A percentile compares a stretch with the other conserved stretches of the same genome.
Evolutionary conservation across 2,113 vertebrate species (phyloP).

Genomic region (Kobus ellipsiprymnus): DNA sequence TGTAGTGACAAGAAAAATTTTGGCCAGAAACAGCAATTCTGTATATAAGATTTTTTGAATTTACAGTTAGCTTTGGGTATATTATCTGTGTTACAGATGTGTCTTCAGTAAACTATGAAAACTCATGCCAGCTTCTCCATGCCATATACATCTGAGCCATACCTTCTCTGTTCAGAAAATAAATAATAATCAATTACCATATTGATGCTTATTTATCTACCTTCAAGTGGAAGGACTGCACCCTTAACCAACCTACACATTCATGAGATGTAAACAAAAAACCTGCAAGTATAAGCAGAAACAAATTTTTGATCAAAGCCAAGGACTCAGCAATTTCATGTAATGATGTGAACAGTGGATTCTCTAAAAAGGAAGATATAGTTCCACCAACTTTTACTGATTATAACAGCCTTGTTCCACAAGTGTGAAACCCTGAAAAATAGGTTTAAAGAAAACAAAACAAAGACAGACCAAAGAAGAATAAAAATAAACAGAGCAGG

Average conservation of each 20-base stretch:
- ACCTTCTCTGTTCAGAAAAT: neutral
- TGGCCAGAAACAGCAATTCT: neutral
- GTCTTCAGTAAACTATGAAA: neutral
- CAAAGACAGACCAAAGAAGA: neutral
- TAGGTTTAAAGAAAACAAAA: neutral
- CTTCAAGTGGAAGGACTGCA: neutral
- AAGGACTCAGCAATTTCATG: neutral
- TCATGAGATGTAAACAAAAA: neutral
- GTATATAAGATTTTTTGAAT: neutral
- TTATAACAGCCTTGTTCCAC: neutral
- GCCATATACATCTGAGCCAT: neutral
- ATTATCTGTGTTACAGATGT: neutral
- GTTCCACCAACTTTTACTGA: neutral
- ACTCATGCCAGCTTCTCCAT: neutral
- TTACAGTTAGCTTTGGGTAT: neutral
- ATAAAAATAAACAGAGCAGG: neutral
- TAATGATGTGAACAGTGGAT: neutral
- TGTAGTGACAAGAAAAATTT: neutral
- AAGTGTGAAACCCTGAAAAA: neutral
- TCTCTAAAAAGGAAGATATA: neutral
- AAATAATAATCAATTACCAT: neutral
- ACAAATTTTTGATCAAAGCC: neutral
- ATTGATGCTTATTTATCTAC: neutral
- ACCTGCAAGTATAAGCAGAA: neutral
- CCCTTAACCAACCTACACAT: neutral